Base-by-base conservation (phyloP, 2,888 invertebrate genomes). In the Lithophane ornitopus region DNA sequence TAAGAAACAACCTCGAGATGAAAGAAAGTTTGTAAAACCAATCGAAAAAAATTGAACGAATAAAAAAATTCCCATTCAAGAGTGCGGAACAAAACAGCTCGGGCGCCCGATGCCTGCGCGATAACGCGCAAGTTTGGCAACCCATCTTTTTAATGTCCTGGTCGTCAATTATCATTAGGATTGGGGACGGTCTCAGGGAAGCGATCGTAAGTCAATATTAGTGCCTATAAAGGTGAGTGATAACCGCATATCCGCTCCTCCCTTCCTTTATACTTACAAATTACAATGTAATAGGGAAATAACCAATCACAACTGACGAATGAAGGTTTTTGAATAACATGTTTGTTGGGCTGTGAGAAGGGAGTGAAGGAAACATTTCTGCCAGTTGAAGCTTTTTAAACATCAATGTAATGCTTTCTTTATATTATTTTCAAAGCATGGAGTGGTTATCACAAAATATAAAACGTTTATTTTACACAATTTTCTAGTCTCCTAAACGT, bases 151-250 rank as follows among this genome's bases (percentile, higher is more conserved):
- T 94, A 94, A 94, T 93, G 93, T 92, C 92, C 89, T 80, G 85
- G 89, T 88, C 93, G 92, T 95, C 94, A 95, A 95, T 95, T 95
- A 94, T 94, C 95, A 95, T 95, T 95, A 94, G 92, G 93, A 93
- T 93, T 91, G 89, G 90, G 89, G 88, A 89, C 88, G 84, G 88
- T 91, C 90, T 89, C 88, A 85, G 90, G 89, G 90, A 90, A 91
- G 86, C 89, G 90, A 88, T 89, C 94, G 91, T 95, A 93, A 94
- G 92, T 95, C 95, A 95, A 93, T 94, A 94, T 95, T 95, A 95
- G 93, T 94, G 94, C 87, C 95, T 92, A 95, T 95, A 95, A 95
- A 95, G 94, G 94, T 95, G 95, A 95, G 90, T 94, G 93, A 95
- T 95, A 94, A 92, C 94, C 93, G 87, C 88, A 90, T 90, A 93